phyloP scores from a whole-genome alignment of 2,797 vertebrate species.

The Pipistrellus pipistrellus region DNA sequence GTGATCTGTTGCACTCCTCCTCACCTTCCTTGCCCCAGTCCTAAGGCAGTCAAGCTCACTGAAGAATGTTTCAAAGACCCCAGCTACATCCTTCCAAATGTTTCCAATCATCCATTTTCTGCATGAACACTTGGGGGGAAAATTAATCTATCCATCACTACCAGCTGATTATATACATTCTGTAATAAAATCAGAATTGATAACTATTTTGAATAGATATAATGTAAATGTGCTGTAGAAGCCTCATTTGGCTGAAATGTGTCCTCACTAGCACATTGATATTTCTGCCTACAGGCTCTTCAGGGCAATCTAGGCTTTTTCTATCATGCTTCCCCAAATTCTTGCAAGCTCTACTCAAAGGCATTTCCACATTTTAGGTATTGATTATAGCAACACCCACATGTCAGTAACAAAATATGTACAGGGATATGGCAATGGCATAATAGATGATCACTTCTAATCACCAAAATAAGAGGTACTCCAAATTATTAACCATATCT shows the following conservation, averaged over 20 bases:
- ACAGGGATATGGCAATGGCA: not conserved
- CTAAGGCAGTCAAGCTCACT: not conserved
- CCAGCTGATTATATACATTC: not conserved
- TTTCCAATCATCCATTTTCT: not conserved
- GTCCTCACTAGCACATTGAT: not conserved
- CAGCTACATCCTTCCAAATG: not conserved
- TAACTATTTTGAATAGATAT: not conserved
- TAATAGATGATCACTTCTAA: not conserved
- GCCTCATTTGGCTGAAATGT: not conserved
- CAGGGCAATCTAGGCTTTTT: not conserved
- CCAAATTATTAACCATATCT: constrained; percentile 23
- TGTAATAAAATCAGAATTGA: not conserved
- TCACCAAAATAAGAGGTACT: not conserved
- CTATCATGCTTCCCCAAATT: not conserved
- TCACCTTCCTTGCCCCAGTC: not conserved
- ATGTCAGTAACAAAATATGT: not conserved
- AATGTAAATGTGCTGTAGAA: not conserved
- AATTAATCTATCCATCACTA: not conserved
- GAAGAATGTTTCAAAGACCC: constrained; percentile 11
- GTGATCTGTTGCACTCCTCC: not conserved
- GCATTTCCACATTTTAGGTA: constrained; percentile 3
- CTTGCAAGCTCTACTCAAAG: not conserved
- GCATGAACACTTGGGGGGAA: not conserved
- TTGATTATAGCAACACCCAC: not conserved
- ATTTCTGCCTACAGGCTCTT: constrained; percentile 16